Conservation (phyloP, 2,888 invertebrate genomes). For the Trissolcus japonicus region DNA sequence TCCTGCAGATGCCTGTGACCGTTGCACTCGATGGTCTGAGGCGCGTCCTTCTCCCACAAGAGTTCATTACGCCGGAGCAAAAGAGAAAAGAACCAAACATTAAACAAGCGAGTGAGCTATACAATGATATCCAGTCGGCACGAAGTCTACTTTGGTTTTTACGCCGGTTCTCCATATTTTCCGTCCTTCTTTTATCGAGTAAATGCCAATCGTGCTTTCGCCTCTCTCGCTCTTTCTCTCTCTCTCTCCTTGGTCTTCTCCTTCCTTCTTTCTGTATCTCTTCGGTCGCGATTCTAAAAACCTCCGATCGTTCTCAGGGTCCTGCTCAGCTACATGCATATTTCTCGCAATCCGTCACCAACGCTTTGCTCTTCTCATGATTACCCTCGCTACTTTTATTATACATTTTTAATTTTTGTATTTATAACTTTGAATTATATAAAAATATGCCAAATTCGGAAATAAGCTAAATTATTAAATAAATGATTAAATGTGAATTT, state of each 20-base stretch:
- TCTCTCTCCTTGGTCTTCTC: too few relatives aligned
- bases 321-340: not conserved
- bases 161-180: constrained; percentile 36
- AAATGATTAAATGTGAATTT: too few relatives aligned
- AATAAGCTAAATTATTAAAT: too few relatives aligned
- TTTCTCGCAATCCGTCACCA: too few relatives aligned
- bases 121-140: constrained; percentile 50
- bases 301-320: constrained; percentile 32
- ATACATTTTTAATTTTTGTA: too few relatives aligned
- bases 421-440: too few relatives aligned
- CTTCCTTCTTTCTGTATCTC: constrained; percentile 58
- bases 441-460: too few relatives aligned
- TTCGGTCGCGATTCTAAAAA: constrained; percentile 56
- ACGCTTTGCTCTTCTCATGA: too few relatives aligned
- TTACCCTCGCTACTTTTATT: too few relatives aligned
- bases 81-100: constrained; percentile 57
- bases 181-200: constrained; percentile 31
- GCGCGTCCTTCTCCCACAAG: constrained; percentile 61
- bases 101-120: constrained; percentile 45
- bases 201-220: constrained; percentile 12
- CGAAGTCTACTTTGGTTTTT: constrained; percentile 36
- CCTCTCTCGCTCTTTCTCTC: not conserved
- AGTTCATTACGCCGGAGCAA: constrained; percentile 36
- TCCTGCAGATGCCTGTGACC: constrained; percentile 11
- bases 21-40: constrained; percentile 61